Conservation (phyloP, 2,113 vertebrate species). For the Daboia siamensis region DNA sequence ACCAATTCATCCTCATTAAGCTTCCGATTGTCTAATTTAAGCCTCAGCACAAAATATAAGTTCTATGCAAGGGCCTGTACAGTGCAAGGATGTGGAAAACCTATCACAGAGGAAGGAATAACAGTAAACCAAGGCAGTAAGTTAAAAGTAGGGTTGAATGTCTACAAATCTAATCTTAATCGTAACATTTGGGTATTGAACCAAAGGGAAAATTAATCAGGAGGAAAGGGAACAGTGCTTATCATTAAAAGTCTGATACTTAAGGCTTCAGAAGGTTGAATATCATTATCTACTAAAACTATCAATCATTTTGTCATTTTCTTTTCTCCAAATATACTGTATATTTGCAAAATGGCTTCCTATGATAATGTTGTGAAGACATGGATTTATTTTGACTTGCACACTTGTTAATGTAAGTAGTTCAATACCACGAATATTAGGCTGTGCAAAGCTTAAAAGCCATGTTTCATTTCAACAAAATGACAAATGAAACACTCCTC, state of each 20-base stretch:
- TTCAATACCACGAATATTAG: neutral
- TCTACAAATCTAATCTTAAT: neutral
- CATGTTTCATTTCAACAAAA: neutral
- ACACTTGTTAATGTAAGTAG: neutral
- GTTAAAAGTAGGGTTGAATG: constrained; percentile 44
- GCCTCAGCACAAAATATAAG: constrained; percentile 84
- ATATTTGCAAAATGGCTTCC: neutral
- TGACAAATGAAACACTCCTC: neutral
- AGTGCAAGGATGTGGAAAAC: constrained; percentile 81
- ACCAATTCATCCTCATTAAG: constrained; percentile 70
- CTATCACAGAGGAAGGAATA: constrained; percentile 80
- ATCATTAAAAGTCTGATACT: neutral
- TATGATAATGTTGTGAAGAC: constrained; percentile 18
- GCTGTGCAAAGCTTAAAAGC: too few species aligned
- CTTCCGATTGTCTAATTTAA: constrained; percentile 79
- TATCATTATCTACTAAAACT: constrained; percentile 3
- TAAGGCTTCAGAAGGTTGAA: neutral
- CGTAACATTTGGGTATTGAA: neutral
- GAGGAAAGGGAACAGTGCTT: neutral
- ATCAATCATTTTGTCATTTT: neutral
- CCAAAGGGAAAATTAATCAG: neutral
- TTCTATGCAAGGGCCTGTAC: constrained; percentile 90
- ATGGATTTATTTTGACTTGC: constrained; percentile 11
- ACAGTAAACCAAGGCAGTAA: constrained; percentile 86
- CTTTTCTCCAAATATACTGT: constrained; percentile 36